Conservation (phyloP, 2,888 invertebrate genomes). For the Netelia virgata region DNA sequence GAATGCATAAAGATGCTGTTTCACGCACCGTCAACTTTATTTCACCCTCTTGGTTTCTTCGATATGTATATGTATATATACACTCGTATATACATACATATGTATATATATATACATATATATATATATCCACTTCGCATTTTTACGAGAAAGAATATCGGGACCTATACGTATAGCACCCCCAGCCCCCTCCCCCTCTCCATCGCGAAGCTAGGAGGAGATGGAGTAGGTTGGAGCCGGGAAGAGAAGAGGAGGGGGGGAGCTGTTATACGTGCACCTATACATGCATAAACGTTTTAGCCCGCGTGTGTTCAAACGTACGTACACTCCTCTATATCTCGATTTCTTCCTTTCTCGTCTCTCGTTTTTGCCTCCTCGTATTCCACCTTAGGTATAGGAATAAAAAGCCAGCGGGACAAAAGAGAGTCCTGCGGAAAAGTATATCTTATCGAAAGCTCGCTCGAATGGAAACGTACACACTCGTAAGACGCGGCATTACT, state of each 20-base stretch:
- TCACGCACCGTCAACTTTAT: conserved; percentile 68
- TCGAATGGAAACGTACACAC: conserved; percentile 29
- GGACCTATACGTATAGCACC: conserved; percentile 10
- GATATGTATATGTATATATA: conserved; percentile 27
- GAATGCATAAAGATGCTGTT: conserved; percentile 69
- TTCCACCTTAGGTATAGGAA: conserved; percentile 9
- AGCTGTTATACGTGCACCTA: conserved; percentile 10
- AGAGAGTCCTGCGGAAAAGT: conserved; percentile 26
- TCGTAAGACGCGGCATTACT: conserved; percentile 1
- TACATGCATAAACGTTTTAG: conserved; percentile 15
- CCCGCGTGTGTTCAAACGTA: not conserved
- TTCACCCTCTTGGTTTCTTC: conserved; percentile 45
- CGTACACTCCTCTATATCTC: not conserved
- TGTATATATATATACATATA: conserved; percentile 16
- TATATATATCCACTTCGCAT: conserved; percentile 52
- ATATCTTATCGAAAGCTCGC: conserved; percentile 34
- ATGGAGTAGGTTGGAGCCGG: no score
- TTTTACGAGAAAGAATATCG: conserved; percentile 62
- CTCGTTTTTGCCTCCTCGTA: conserved; percentile 2
- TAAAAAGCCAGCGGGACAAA: conserved; percentile 37
- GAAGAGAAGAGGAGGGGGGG: no score
- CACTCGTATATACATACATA: conserved; percentile 27
- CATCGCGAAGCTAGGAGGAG: no score
- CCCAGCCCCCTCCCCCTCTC: not conserved
- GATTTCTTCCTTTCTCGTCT: conserved; percentile 25